Conservation (phyloP, 2,888 invertebrate species). For the Drosophila emarginata region DNA sequence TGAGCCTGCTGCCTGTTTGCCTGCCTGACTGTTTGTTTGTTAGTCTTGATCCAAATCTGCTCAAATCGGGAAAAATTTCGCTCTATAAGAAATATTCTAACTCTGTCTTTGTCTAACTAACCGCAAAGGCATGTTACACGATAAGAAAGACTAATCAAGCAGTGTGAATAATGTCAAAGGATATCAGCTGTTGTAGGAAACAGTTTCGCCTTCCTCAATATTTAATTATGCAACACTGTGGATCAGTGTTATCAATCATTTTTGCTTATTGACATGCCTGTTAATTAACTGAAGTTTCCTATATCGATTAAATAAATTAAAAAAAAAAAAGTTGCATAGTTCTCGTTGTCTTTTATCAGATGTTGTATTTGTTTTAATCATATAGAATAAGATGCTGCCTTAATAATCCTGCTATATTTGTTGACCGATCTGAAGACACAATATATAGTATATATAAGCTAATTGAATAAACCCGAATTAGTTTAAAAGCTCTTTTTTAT, state of each 20-base stretch:
- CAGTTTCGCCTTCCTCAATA: too few species aligned
- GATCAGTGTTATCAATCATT: too few species aligned
- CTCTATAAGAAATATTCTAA: neutral
- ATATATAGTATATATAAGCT: too few species aligned
- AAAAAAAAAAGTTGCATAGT: neutral
- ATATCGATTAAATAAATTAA: neutral
- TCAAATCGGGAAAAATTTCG: neutral
- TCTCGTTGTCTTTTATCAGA: neutral
- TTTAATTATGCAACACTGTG: too few species aligned
- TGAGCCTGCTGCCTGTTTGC: neutral
- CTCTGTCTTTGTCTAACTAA: neutral
- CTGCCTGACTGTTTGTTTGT: conserved; percentile 29
- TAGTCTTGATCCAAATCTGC: too few species aligned
- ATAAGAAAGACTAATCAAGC: neutral
- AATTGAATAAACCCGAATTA: too few species aligned
- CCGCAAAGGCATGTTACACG: neutral
- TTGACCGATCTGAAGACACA: neutral
- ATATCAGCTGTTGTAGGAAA: too few species aligned
- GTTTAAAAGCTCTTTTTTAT: neutral
- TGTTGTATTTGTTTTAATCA: neutral
- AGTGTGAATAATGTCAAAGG: neutral
- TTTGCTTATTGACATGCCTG: too few species aligned
- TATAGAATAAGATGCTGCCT: neutral
- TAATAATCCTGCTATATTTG: neutral
- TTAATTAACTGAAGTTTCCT: too few species aligned